Percentiles rank a stretch among this genome's conserved stretches.
Conservation (phyloP, 2,888 invertebrate species). For the Watsonalla binaria region DNA sequence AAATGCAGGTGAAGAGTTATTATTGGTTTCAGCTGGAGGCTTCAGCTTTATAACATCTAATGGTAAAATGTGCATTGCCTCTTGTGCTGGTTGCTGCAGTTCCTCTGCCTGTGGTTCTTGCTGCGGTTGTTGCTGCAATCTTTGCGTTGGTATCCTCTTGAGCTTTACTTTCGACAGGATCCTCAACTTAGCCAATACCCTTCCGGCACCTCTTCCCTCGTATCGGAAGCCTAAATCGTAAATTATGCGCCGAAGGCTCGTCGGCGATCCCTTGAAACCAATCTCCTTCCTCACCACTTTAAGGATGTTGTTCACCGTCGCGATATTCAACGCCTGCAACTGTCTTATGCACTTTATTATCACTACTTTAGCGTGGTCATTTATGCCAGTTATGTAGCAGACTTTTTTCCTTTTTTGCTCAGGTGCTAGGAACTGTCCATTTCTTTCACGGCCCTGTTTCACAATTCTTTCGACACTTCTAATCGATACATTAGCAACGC, state of each 20-base stretch:
- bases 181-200: background rate
- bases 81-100: too few species aligned
- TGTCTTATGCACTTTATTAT: background rate
- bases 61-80: too few species aligned
- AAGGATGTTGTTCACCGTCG: background rate
- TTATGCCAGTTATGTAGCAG: background rate
- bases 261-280: background rate
- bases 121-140: too few species aligned
- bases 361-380: background rate
- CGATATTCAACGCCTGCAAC: background rate
- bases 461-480: background rate
- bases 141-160: too few species aligned
- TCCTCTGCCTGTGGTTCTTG: too few species aligned
- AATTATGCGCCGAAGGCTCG: background rate
- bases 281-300: background rate
- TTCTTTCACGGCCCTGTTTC: background rate
- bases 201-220: background rate
- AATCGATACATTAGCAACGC: background rate
- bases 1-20: too few species aligned
- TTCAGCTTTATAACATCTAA: too few species aligned
- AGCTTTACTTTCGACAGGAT: too few species aligned
- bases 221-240: background rate
- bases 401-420: background rate
- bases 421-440: background rate
- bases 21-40: too few species aligned